phyloP scores from a whole-genome alignment of 1,140 invertebrate species.

The Leptoteleia sp. region DNA sequence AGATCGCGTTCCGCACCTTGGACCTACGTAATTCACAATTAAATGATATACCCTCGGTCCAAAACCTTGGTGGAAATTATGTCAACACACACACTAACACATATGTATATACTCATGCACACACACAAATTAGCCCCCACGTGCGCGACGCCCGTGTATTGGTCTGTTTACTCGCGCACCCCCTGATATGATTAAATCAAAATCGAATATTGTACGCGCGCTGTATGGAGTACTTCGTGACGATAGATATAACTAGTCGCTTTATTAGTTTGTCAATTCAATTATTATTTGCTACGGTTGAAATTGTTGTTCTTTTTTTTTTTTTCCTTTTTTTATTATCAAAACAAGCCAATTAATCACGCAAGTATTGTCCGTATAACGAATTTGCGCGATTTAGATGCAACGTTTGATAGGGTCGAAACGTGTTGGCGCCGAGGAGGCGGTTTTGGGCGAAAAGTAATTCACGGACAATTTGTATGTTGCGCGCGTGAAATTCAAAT shows the following conservation, averaged over 20 bases:
- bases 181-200: constrained; percentile 55
- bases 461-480: no score
- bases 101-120: not conserved
- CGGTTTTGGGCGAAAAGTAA: no score
- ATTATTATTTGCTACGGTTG: no score
- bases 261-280: constrained; percentile 32
- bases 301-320: no score
- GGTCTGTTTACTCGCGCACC: not conserved
- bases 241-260: constrained; percentile 25
- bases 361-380: no score
- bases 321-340: constrained; percentile 2
- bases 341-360: not conserved
- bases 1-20: constrained; percentile 64
- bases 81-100: constrained; percentile 9
- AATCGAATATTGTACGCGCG: constrained; percentile 29
- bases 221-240: no score
- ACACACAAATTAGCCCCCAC: constrained; percentile 17
- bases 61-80: constrained; percentile 62
- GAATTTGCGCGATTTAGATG: no score
- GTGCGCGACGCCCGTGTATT: not conserved
- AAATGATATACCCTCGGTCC: constrained; percentile 64
- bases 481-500: no score
- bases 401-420: no score
- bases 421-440: no score
- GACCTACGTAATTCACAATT: constrained; percentile 63